Evolutionary conservation across 1,140 invertebrate genomes (phyloP), one percentile per base, ranked within the genome.

Genomic region (Apocrypta bakeri): DNA sequence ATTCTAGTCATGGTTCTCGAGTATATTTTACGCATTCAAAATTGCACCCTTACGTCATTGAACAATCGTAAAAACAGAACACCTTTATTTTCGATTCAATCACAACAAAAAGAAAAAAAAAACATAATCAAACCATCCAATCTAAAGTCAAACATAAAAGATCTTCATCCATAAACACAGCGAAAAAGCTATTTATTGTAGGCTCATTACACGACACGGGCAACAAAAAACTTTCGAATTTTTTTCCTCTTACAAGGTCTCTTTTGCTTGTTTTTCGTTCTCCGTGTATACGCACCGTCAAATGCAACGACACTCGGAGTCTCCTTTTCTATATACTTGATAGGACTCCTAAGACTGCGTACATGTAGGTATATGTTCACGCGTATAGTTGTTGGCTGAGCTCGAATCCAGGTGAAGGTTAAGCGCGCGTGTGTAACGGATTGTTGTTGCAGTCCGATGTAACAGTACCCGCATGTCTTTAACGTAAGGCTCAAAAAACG

Each of bases 351-450:
- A 68, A 68, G 29, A 24, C 21, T 31, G 40, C 4, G 17, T 17
- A 37, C n/a, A n/a, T n/a, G n/a, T n/a, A n/a, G n/a, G n/a, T n/a
- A n/a, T n/a, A n/a, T n/a, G n/a, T n/a, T n/a, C 3, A 61, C 42
- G 25, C 33, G 24, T 68, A 64, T 24, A 68, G 71, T 48, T 81
- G 61, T 48, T 17, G 27, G 80, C 78, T 48, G 84, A 75, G 85
- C 24, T 82, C 77, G 83, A 88, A 89, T 86, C 81, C 83, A 83
- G 88, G 88, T 89, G 87, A 89, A 89, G 88, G 88, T 88, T 85
- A 84, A 85, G 31, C 56, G 29, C 64, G 56, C 48, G 48, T 79
- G 66, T 84, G 84, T 86, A 85, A 87, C 84, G 73, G 82, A 85
- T 75, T 76, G 64, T 79, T 48, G 37, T 71, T 27, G 40, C 33